A percentile compares a stretch with the other conserved stretches of the same genome.
Conservation (phyloP, 1,140 invertebrate genomes). For the Trachymyrmex septentrionalis region DNA sequence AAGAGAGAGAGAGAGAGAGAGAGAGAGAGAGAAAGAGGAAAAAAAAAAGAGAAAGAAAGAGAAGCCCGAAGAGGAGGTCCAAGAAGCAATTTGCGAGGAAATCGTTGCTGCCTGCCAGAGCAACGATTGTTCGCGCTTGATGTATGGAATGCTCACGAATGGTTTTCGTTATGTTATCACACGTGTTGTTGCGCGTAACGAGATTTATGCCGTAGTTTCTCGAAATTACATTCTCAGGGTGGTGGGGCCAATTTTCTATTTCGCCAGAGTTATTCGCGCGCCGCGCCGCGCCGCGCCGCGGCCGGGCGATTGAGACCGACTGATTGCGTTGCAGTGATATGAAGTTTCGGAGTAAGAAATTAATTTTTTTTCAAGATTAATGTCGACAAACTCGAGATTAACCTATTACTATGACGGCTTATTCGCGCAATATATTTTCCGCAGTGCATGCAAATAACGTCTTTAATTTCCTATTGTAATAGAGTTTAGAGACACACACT, state of each 20-base stretch:
- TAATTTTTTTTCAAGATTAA: conserved; percentile 42
- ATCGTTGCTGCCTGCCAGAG: conserved; percentile 70
- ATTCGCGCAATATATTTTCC: background rate
- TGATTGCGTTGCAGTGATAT: conserved; percentile 6
- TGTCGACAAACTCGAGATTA: background rate
- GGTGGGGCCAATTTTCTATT: conserved; percentile 42
- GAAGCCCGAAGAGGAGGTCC: conserved; percentile 40
- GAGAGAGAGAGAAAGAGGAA: background rate
- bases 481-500: background rate
- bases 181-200: conserved; percentile 57
- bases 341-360: conserved; percentile 19
- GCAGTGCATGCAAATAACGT: background rate
- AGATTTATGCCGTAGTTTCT: conserved; percentile 53
- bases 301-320: conserved; percentile 18
- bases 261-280: conserved; percentile 15
- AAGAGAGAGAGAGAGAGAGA: conserved; percentile 23
- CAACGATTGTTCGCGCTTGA: conserved; percentile 72
- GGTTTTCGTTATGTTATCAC: conserved; percentile 70
- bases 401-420: background rate
- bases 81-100: conserved; percentile 80
- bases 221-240: conserved; percentile 63
- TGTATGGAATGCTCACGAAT: conserved; percentile 68
- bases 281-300: background rate
- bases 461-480: conserved; percentile 2
- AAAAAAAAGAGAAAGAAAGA: conserved; percentile 19